Evolutionary conservation across 2,888 invertebrate species (phyloP).

Genomic region (Erebia palarica): DNA sequence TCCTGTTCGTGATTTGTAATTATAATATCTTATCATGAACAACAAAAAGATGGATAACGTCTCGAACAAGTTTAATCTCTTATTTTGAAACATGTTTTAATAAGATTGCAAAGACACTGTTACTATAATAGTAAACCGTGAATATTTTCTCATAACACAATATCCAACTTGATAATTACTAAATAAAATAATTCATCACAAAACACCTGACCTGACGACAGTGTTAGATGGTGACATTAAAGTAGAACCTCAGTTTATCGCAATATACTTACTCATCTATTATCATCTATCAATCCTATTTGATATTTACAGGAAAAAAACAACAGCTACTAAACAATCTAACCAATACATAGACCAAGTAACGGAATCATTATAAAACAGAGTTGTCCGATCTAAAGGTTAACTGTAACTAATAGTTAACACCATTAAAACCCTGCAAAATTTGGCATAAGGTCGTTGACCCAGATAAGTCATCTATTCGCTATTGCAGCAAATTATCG

Average conservation of each 20-base stretch:
- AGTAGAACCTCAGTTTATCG: no score
- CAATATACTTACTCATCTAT: background rate
- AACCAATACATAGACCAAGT: no score
- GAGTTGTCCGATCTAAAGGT: background rate
- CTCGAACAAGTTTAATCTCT: background rate
- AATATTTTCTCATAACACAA: background rate
- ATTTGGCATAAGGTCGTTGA: conserved; percentile 26
- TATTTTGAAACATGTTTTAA: no score
- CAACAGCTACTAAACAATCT: no score
- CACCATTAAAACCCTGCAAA: background rate
- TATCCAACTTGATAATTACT: background rate
- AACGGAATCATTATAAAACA: conserved; percentile 9
- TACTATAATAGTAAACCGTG: no score
- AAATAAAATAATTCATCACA: background rate
- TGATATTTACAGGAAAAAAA: background rate
- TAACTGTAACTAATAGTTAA: background rate
- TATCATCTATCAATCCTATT: background rate
- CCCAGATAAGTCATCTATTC: conserved; percentile 28
- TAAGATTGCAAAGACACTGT: no score
- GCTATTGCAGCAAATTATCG: conserved; percentile 36
- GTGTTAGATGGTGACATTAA: no score
- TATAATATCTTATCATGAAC: conserved; percentile 10
- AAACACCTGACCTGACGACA: no score
- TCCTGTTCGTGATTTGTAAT: conserved; percentile 1
- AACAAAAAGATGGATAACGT: background rate